Conservation (phyloP, 2,113 vertebrate genomes). For the Tauraco erythrolophus region DNA sequence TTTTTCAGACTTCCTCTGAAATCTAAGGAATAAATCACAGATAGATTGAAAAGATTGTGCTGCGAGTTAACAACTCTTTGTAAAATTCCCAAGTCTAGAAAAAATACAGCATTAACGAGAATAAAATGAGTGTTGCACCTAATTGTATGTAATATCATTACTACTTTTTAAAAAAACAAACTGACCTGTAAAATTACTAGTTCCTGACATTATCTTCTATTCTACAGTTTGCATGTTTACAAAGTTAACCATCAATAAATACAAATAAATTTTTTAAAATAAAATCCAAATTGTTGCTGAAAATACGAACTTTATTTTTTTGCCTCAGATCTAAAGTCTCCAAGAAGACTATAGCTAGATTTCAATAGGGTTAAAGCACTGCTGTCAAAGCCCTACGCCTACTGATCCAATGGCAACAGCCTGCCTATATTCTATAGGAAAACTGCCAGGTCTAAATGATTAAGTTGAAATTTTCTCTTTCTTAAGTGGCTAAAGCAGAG, state of each 20-base stretch:
- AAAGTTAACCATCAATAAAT: background rate
- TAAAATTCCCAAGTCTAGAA: background rate
- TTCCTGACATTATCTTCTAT: background rate
- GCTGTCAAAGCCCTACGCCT: background rate
- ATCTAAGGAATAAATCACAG: conserved; percentile 27
- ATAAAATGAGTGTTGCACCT: background rate
- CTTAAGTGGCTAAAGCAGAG: background rate
- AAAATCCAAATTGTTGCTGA: background rate
- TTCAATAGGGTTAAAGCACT: background rate
- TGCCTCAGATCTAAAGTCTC: background rate
- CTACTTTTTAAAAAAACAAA: background rate
- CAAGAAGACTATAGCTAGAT: background rate
- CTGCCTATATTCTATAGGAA: background rate
- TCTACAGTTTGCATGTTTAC: background rate
- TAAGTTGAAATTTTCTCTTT: background rate
- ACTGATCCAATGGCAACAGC: background rate
- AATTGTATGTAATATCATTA: background rate
- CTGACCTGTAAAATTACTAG: background rate
- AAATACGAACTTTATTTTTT: background rate
- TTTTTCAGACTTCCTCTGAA: conserved; percentile 44
- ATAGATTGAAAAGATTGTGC: conserved; percentile 18
- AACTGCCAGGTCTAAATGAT: background rate
- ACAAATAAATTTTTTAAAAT: background rate
- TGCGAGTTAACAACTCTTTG: background rate
- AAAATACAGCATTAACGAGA: background rate